Conservation (phyloP, 2,113 vertebrate genomes). For the Hippotragus niger region DNA sequence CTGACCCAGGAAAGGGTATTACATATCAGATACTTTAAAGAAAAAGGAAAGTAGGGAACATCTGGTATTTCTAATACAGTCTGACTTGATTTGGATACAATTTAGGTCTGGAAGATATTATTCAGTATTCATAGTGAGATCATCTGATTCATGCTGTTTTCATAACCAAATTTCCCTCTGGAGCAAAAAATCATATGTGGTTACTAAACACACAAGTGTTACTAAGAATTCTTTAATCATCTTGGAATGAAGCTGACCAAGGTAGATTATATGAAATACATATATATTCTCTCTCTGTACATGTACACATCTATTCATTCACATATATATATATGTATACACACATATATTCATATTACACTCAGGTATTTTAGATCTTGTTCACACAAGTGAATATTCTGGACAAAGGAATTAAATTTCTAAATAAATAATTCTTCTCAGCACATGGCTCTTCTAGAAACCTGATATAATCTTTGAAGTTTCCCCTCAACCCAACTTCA, state of each 20-base stretch:
- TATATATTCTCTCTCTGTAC: background rate
- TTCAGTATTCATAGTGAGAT: conserved; percentile 64
- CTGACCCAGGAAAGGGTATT: conserved; percentile 58
- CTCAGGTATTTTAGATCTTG: background rate
- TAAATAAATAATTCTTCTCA: background rate
- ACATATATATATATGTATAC: background rate
- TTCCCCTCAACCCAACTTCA: background rate
- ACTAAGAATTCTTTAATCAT: conserved; percentile 43
- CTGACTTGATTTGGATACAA: conserved; percentile 60
- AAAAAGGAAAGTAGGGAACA: conserved; percentile 43
- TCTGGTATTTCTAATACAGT: conserved; percentile 71
- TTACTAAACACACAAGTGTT: conserved; percentile 66
- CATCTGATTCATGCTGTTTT: conserved; percentile 62
- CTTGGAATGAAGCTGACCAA: conserved; percentile 51
- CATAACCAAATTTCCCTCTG: conserved; percentile 61
- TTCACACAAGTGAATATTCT: background rate
- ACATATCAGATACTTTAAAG: conserved; percentile 54
- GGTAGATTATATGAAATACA: background rate
- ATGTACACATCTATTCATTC: background rate
- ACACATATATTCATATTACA: background rate
- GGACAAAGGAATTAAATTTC: background rate
- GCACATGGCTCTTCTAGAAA: background rate
- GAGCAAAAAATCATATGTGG: conserved; percentile 64
- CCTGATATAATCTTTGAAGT: background rate
- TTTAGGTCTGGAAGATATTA: conserved; percentile 66